phyloP scores from a whole-genome alignment of 2,113 vertebrate genomes.

The Haplotaxodon microlepis region DNA sequence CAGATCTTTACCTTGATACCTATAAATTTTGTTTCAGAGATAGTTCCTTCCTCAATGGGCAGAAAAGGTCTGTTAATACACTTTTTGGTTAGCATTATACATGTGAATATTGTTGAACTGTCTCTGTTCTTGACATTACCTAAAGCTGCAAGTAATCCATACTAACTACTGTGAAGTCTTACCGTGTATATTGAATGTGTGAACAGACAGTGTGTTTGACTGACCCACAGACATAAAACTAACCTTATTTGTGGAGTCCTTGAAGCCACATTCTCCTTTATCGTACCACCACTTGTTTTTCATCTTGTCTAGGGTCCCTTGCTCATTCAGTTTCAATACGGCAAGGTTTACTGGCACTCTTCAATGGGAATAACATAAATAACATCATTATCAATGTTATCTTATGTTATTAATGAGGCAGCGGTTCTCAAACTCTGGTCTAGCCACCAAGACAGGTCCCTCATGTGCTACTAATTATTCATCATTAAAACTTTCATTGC shows the following conservation, averaged over 20 bases:
- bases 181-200: not conserved
- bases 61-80: not conserved
- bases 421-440: conserved; percentile 43
- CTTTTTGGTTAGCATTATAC: not conserved
- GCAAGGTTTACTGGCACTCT: conserved; percentile 99
- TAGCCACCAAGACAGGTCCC: not conserved
- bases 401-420: conserved; percentile 63
- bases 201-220: conserved; percentile 30
- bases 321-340: conserved; percentile 99
- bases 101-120: not conserved
- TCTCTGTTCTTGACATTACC: not conserved
- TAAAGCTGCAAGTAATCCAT: not conserved
- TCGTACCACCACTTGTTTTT: conserved; percentile 99
- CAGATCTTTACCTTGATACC: not conserved
- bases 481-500: not conserved
- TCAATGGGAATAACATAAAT: conserved; percentile 77
- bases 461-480: not conserved
- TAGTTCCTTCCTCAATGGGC: not conserved
- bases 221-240: conserved; percentile 50
- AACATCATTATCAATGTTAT: conserved; percentile 70
- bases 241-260: conserved; percentile 72
- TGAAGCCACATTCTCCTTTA: conserved; percentile 98
- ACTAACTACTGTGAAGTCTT: not conserved
- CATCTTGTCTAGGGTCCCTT: conserved; percentile 99
- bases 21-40: not conserved